Conservation (phyloP, 2,113 vertebrate species). For the Myrmecophaga tridactyla region DNA sequence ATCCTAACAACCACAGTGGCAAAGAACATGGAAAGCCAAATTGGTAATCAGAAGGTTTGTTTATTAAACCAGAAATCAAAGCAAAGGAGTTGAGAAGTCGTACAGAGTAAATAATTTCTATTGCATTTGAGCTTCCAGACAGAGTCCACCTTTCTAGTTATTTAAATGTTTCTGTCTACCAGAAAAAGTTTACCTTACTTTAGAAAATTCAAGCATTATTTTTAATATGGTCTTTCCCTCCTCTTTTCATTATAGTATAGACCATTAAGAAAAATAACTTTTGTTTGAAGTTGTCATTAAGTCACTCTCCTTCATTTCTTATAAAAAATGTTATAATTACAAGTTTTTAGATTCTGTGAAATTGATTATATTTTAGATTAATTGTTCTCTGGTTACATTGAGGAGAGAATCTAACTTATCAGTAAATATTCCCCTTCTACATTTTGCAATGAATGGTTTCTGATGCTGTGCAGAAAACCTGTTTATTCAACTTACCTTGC, state of each 20-base stretch:
- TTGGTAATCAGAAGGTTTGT: not conserved
- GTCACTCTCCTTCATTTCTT: not conserved
- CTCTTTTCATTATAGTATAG: not conserved
- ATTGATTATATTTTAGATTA: constrained; percentile 12
- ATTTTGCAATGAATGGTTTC: not conserved
- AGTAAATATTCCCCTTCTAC: not conserved
- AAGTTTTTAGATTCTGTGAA: not conserved
- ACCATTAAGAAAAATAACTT: not conserved
- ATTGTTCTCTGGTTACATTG: not conserved
- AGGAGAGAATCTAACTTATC: not conserved
- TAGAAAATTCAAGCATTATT: not conserved
- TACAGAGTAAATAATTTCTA: not conserved
- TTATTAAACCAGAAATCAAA: not conserved
- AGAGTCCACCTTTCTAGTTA: not conserved
- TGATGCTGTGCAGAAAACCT: not conserved
- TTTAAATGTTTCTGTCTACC: not conserved
- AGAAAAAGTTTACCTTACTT: not conserved
- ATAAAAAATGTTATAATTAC: not conserved
- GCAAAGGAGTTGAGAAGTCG: not conserved
- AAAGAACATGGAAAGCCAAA: not conserved
- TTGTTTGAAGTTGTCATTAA: not conserved
- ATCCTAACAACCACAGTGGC: not conserved
- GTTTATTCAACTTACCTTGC: not conserved
- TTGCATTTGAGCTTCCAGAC: not conserved
- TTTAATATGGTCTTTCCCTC: not conserved